Evolutionary conservation across 2,113 vertebrate genomes (phyloP), one percentile per base, ranked within the genome.

Genomic region (Hypanus sabinus): DNA sequence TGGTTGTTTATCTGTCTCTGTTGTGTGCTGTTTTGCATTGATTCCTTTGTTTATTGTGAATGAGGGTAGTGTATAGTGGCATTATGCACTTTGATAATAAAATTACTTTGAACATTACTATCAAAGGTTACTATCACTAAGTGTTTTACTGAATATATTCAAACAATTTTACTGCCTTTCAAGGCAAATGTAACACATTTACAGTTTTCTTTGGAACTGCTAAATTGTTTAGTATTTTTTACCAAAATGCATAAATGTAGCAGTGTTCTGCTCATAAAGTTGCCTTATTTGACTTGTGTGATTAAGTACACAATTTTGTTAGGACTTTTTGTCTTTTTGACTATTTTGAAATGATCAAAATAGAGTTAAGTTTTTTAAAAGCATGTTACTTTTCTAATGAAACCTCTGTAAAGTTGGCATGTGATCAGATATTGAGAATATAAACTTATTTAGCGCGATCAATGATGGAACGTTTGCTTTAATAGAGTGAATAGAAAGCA

Each of bases 381-480:
- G 65, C 18, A 38, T 92, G 18, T 55, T 70, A 92, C 33, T 16
- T 46, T 88, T 62, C 57, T 7, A 16, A 88, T 88, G 30, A 30
- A 62, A 1, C 83, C 18, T 12, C 12, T 33, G 18, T 60, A 4
- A n/a, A 22, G 62, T 24, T 75, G 70, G 38, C 24, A 16, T 71
- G 20, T 27, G 68, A 55, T 93, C 36, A 46, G 91, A 33, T 90
- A 90, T 90, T n/a, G n/a, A 73, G 65, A 92, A 93, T 70, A 24
- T 73, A 46, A 11, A 70, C 55, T 55, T 93, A 62, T 9, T 93
- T 11, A 10, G 33, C 24, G 73, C 55, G 27, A 33, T 60, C 5
- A 22, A 30, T 36, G 5, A 73, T 38, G 73, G 70, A 73, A 46
- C 38, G 46, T 71, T 73, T 93, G 36, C 14, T 38, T 93, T 55